phyloP scores from a whole-genome alignment of 2,888 invertebrate genomes.

The Nephrotoma guestfalica region DNA sequence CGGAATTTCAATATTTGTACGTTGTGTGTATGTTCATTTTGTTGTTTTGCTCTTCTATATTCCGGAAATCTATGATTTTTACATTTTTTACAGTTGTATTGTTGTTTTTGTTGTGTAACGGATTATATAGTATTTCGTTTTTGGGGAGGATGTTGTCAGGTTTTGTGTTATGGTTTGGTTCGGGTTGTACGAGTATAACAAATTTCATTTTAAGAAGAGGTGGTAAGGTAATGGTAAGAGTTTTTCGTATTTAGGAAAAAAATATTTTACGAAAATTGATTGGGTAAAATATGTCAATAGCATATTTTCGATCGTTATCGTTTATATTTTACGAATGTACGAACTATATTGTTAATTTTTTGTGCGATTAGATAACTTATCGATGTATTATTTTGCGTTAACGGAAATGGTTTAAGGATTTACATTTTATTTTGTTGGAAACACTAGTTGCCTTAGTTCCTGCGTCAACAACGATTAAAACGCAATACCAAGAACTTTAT shows the following conservation, averaged over 20 bases:
- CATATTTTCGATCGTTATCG: neutral
- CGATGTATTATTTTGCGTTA: neutral
- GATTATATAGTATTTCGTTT: neutral
- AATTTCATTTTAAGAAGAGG: neutral
- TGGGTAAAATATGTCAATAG: neutral
- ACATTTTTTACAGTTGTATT: neutral
- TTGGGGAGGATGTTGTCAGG: neutral
- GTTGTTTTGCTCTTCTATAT: neutral
- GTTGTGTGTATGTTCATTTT: neutral
- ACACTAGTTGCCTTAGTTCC: no score
- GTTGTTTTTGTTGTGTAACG: neutral
- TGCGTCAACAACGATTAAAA: no score
- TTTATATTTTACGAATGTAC: neutral
- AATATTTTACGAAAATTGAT: neutral
- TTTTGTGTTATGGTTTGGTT: neutral
- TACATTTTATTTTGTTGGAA: no score
- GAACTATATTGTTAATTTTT: neutral
- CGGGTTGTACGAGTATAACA: neutral
- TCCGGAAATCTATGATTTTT: neutral
- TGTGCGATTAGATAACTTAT: neutral
- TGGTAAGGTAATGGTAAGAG: neutral
- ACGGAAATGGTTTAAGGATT: neutral
- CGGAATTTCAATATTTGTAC: neutral
- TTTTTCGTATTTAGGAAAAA: neutral
- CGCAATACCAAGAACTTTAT: no score